Base-by-base conservation (phyloP, 1,140 invertebrate genomes). In the Neodiprion virginianus region DNA sequence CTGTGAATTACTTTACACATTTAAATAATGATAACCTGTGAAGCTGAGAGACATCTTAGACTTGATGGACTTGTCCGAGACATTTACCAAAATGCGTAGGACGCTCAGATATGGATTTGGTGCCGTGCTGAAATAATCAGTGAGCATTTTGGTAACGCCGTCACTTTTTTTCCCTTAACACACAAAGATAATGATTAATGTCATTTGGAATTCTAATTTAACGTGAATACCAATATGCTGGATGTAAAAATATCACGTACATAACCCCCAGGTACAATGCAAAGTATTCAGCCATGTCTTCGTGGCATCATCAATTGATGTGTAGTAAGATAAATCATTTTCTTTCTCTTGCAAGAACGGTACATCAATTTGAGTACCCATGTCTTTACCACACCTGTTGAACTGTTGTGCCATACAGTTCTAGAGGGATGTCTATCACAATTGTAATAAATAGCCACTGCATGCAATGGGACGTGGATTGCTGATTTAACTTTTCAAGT, bases 101-200 rank as follows among this genome's bases (percentile, higher is more conserved):
- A 88, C 87, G 75, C 90, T 85, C 12, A 90, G 83, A 79, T 92
- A 89, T 0, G 92, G 91, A 84, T 92, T 90, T 17, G 86, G 82
- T 28, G 89, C 86, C 0, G 76, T 83, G 48, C 88, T 80, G 74
- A 91, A 90, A 67, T 90, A 89, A 21, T 88, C 86, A n/a, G 77
- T 79, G 0, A 93, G 78, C 53, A 86, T 88, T 77, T 88, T 85
- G n/a, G 85, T 86, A 10, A 92, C 85, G 40, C 83, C 84, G 14
- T 88, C 85, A 77, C 89, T 91, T 69, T 89, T 90, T 80, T 91
- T 92, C 83, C 90, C 91, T 92, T 74, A 21, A 83, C 85, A 76
- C 70, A 69, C 47, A 40, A 47, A 66, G 68, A 72, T 68, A 68
- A 67, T 11, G 0, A 11, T 70, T 8, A 49, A 79, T 67, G 12